phyloP scores from a whole-genome alignment of 2,113 vertebrate species.

The Onychorhynchus coronatus region DNA sequence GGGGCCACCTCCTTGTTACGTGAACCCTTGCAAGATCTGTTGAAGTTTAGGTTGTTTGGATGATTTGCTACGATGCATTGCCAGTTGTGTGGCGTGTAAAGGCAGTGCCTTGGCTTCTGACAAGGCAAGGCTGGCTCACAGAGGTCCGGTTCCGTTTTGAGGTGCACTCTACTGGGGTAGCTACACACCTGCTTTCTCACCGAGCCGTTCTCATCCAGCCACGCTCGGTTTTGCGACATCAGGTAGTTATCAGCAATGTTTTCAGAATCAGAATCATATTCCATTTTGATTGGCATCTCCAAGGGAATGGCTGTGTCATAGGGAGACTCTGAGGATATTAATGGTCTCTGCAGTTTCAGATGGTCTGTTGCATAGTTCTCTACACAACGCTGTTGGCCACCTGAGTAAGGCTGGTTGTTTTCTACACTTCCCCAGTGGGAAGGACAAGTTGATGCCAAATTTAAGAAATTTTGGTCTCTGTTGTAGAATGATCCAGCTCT shows the following conservation, averaged over 20 bases:
- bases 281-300: constrained; percentile 87
- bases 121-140: constrained; percentile 77
- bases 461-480: constrained; percentile 71
- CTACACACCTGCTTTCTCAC: constrained; percentile 70
- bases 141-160: constrained; percentile 84
- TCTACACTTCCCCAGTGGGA: constrained; percentile 70
- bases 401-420: constrained; percentile 67
- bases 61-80: constrained; percentile 72
- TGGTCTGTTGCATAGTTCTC: constrained; percentile 75
- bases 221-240: constrained; percentile 56
- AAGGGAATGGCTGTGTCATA: constrained; percentile 73
- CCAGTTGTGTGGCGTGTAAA: constrained; percentile 70
- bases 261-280: constrained; percentile 86
- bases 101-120: constrained; percentile 76
- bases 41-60: constrained; percentile 43
- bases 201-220: constrained; percentile 69
- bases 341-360: constrained; percentile 75
- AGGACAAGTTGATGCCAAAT: constrained; percentile 70
- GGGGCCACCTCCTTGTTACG: constrained; percentile 75
- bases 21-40: constrained; percentile 68
- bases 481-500: constrained; percentile 72
- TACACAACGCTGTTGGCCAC: constrained; percentile 66
- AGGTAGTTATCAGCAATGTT: constrained; percentile 73
- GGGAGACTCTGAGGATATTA: constrained; percentile 52
- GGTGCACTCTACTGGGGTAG: constrained; percentile 75